Conservation (phyloP, 1,140 invertebrate species). For the Apocrypta bakeri region DNA sequence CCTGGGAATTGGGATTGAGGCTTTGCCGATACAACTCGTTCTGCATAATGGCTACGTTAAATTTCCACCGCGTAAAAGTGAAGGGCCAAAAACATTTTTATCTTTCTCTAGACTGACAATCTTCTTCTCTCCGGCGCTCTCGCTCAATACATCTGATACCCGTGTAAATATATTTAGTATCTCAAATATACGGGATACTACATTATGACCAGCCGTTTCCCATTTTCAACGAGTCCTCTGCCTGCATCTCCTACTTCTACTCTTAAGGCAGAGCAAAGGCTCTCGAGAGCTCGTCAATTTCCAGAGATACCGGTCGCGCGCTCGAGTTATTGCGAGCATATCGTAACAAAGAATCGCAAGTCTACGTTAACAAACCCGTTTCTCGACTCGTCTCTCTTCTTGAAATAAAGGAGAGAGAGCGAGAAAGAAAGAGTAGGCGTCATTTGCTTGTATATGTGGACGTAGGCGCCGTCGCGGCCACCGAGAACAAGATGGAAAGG, state of each 20-base stretch:
- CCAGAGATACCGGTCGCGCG: constrained; percentile 55
- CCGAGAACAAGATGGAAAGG: constrained; percentile 20
- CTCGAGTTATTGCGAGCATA: constrained; percentile 58
- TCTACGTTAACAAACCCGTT: constrained; percentile 54
- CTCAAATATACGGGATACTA: background rate
- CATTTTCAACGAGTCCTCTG: background rate
- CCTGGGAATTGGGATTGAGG: constrained; percentile 74
- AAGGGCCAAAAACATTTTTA: constrained; percentile 58
- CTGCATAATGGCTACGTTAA: constrained; percentile 73
- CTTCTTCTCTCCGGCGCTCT: no score
- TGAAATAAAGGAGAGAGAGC: background rate
- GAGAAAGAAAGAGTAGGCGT: constrained; percentile 59
- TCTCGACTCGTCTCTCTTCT: constrained; percentile 16
- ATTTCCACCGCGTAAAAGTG: constrained; percentile 62
- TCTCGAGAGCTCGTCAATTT: constrained; percentile 29
- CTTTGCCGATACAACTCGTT: constrained; percentile 73
- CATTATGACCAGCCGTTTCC: background rate
- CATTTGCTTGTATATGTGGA: constrained; percentile 52
- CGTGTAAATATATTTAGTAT: background rate
- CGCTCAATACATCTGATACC: background rate
- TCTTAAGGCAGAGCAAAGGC: background rate
- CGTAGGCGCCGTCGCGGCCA: constrained; percentile 49
- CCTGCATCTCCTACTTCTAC: background rate
- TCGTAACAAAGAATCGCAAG: constrained; percentile 48
- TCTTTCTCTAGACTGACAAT: constrained; percentile 47